Conservation (phyloP, 2,888 invertebrate genomes). For the Cataglyphis altisquamis region DNA sequence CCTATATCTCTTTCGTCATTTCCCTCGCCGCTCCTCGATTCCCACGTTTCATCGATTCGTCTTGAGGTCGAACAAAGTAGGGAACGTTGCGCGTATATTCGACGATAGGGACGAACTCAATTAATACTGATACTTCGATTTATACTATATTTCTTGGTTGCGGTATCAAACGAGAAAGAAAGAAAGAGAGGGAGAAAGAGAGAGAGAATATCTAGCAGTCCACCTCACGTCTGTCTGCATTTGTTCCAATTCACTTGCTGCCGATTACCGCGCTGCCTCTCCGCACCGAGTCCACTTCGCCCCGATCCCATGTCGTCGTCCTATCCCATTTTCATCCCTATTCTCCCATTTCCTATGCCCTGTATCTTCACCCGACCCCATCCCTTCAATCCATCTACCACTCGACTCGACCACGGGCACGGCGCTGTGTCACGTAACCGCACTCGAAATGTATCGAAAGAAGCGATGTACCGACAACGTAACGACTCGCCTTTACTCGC, state of each 20-base stretch:
- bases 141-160: constrained; percentile 77
- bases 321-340: constrained; percentile 75
- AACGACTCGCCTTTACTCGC: constrained; percentile 63
- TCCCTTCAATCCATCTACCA: constrained; percentile 41
- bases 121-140: constrained; percentile 75
- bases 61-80: constrained; percentile 69
- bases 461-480: constrained; percentile 61
- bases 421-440: constrained; percentile 78
- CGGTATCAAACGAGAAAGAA: constrained; percentile 69
- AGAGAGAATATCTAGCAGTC: constrained; percentile 62
- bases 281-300: constrained; percentile 63
- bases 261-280: constrained; percentile 82
- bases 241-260: constrained; percentile 83
- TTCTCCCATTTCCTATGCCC: constrained; percentile 73
- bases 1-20: constrained; percentile 42
- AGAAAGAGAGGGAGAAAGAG: neutral
- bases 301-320: constrained; percentile 69
- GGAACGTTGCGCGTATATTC: constrained; percentile 43
- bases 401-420: constrained; percentile 59
- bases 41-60: constrained; percentile 71
- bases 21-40: constrained; percentile 34
- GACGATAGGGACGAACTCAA: constrained; percentile 74
- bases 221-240: constrained; percentile 81
- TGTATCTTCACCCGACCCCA: constrained; percentile 40
- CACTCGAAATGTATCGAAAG: constrained; percentile 75